Percentiles rank a stretch among this genome's conserved stretches.
These are phyloP conservation scores for Temnothorax curvispinosus DNA, from an alignment of 1,140 invertebrate species.

Conservation along the genomic window DNA sequence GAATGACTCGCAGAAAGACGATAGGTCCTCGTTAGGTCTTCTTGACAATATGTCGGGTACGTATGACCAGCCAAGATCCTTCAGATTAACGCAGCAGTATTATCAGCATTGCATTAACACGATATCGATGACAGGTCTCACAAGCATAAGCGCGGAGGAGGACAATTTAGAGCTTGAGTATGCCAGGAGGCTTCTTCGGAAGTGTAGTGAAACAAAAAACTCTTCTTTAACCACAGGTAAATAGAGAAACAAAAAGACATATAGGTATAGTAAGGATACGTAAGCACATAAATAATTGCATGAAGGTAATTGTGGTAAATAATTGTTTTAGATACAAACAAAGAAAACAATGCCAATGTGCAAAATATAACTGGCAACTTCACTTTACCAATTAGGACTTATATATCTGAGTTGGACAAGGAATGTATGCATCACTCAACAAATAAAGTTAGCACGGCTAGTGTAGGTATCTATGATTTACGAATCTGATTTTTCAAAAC, in stretches of 20 bases:
- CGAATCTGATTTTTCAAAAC: conserved; percentile 15
- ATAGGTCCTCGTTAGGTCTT: conserved; percentile 72
- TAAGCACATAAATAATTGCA: conserved; percentile 10
- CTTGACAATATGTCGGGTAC: conserved; percentile 75
- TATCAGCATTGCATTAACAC: neutral
- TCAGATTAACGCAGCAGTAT: neutral
- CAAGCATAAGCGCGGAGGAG: conserved; percentile 41
- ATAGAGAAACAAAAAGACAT: conserved; percentile 34
- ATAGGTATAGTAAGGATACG: neutral
- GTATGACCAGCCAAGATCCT: neutral
- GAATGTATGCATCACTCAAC: neutral
- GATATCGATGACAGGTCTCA: conserved; percentile 48
- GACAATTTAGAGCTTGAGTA: conserved; percentile 70
- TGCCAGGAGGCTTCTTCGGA: conserved; percentile 77
- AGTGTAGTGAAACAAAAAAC: conserved; percentile 66
- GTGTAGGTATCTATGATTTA: conserved; percentile 47
- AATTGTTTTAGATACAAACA: conserved; percentile 66
- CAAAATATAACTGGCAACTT: conserved; percentile 56
- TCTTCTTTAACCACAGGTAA: conserved; percentile 12
- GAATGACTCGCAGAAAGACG: conserved; percentile 52
- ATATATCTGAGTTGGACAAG: neutral
- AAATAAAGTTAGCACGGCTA: conserved; percentile 34
- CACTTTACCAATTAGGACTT: neutral
- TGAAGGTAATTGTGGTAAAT: neutral
- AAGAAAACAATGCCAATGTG: conserved; percentile 67